Base-by-base conservation (phyloP, 2,113 vertebrate species). In the Hepsetus odoe region DNA sequence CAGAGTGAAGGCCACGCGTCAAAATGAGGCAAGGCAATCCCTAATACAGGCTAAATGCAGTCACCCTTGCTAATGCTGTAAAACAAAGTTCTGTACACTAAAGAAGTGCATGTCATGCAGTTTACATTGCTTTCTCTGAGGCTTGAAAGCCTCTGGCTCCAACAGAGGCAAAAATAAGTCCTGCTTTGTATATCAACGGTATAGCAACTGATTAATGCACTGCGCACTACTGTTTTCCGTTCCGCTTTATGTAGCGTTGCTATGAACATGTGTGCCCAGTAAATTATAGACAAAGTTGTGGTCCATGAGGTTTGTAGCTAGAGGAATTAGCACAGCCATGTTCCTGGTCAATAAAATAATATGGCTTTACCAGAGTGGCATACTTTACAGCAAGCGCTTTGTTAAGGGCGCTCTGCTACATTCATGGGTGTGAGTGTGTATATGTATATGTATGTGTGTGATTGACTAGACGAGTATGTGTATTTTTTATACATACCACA, bases 261-360 rank as follows among this genome's bases (percentile, higher is more conserved):
- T 91, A 90, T 91, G 91, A 92, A 89, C 89, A 89, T 91, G 89
- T 86, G 85, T 88, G 91, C 82, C 84, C 80, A 82, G 87, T 85
- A 90, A 92, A 93, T 92, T 92, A 92, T 87, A 92, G 90, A 85
- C 91, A 88, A 88, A 88, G 89, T 84, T 92, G 90, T 89, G 90
- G 90, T 91, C 84, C 66, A n/a, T 90, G 90, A 92, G 89, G 90
- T 92, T 90, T 91, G 88, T 89, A 90, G 89, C 90, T 85, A 76
- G 86, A 91, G 83, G 88, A 89, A 91, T 89, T 90, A 92, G 89
- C 80, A 83, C 86, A 88, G 88, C 86, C 80, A n/a, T 90, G 88
- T 90, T 91, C 85, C 86, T 90, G 89, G 88, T 89, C 89, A 91
- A 91, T 91, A 90, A 90, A 88, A 88, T 88, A 88, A 89, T 89